Percentiles rank a stretch among this genome's conserved stretches.
phyloP scores from a whole-genome alignment of 2,113 vertebrate species.

The Condylura cristata region DNA sequence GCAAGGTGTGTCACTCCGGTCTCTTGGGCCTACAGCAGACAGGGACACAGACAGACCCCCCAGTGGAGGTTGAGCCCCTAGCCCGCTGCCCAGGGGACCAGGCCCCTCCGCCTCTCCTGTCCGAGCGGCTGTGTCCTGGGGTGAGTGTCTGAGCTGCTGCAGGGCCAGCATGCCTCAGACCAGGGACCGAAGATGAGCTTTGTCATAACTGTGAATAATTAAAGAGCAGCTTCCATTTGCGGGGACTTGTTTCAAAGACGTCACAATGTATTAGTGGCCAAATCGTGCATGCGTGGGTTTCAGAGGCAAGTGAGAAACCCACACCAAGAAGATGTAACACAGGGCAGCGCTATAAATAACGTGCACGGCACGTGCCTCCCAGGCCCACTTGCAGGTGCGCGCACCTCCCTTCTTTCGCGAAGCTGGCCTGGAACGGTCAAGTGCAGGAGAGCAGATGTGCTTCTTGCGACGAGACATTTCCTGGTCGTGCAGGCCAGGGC shows the following conservation, averaged over 20 bases:
- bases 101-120: background rate
- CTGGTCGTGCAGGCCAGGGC: too few relatives aligned
- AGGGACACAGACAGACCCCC: background rate
- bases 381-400: background rate
- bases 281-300: background rate
- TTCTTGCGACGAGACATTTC: background rate
- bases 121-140: background rate
- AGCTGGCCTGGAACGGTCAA: background rate
- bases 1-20: too few relatives aligned
- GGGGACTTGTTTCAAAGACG: slow-evolving; percentile 17
- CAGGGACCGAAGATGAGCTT: slow-evolving; percentile 28
- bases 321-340: background rate
- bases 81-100: background rate
- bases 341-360: background rate
- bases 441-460: background rate
- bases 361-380: background rate
- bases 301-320: background rate
- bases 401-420: background rate
- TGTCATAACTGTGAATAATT: slow-evolving; percentile 64
- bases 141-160: background rate
- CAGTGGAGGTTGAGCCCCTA: background rate
- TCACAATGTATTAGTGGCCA: slow-evolving; percentile 37
- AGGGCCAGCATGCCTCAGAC: background rate
- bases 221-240: slow-evolving; percentile 48
- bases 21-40: background rate